Base-by-base conservation (phyloP, 2,888 invertebrate species). In the Drosophila maculinotata region DNA sequence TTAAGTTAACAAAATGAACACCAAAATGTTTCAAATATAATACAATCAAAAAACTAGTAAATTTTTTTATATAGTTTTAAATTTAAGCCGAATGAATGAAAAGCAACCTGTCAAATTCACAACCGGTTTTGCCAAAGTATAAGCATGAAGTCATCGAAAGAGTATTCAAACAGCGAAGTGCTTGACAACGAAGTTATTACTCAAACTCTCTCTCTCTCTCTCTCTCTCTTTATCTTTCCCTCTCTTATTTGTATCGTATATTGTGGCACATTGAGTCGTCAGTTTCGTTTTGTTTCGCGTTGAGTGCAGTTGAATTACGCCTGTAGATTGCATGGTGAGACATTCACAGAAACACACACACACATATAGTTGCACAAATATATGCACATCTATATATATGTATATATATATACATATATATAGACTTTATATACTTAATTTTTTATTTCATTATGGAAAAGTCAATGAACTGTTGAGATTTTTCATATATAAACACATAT, bases 281-380 rank as follows among this genome's bases (percentile, higher is more conserved):
- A 81, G 87, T 81, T 87, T 69, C 59, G 44, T 63, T 85, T 85
- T 45, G 80, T 60, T 76, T 59, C 59, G 67, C 87, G 58, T 23
- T 65, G 68, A 82, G 87, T 72, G 73, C 86, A 79, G 87, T 87
- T 85, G 65, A 49, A 53, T 36, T 59, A 36, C 74, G 54, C 49
- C 60, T 56, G 38, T 48, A 39, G 36, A 58, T 58, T 57, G 60
- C 51, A 68, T 48, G 73, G 58, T 71, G 45, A 65, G 58, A 10
- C 15, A 23, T 30, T 8, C 9, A 28, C 48, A 58, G 25, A 60
- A 23, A 63, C 14, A 58, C 10, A 45, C 14, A 23, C 10, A 45
- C 30, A 45, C 1, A 39, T 36, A 45, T 41, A 36, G 38, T 58
- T 31, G 17, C 23, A 38, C 15, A 20, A 23, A 20, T 10, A 41